A percentile compares a stretch with the other conserved stretches of the same genome.
Conservation (phyloP, 2,888 invertebrate species). For the Heliconius cydno region DNA sequence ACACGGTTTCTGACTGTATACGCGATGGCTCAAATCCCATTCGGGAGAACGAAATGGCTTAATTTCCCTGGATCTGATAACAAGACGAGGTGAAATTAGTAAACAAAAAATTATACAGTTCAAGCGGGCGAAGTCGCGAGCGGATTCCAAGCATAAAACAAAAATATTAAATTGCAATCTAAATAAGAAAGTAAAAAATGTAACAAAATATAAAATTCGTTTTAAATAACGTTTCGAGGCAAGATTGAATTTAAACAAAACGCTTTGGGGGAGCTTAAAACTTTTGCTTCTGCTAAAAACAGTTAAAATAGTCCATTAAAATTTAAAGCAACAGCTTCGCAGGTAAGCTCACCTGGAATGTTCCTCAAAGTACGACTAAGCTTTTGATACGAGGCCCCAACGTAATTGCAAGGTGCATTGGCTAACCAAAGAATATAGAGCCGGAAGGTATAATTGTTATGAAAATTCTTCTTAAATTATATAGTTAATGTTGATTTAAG, state of each 20-base stretch:
- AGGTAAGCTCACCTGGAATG: conserved; percentile 39
- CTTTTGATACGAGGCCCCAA: conserved; percentile 34
- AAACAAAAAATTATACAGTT: no score
- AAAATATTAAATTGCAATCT: neutral
- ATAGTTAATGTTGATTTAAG: no score
- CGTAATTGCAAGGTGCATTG: conserved; percentile 40
- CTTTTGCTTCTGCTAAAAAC: conserved; percentile 43
- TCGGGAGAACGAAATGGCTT: no score
- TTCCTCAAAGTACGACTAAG: conserved; percentile 42
- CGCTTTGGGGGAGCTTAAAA: conserved; percentile 30
- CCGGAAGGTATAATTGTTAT: neutral
- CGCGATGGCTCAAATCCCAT: no score
- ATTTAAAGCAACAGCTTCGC: conserved; percentile 45
- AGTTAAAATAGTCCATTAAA: conserved; percentile 50
- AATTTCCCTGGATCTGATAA: no score
- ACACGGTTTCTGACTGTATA: no score
- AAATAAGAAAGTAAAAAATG: neutral
- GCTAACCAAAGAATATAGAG: conserved; percentile 27
- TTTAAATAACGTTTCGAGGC: neutral
- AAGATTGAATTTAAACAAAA: conserved; percentile 23
- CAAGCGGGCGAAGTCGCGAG: no score
- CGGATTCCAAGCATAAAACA: neutral
- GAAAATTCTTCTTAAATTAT: neutral
- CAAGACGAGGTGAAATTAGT: no score
- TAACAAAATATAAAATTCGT: conserved; percentile 1